These are phyloP conservation scores for Seira ritae DNA, from an alignment of 2,888 invertebrate species.

Conservation along the genomic window DNA sequence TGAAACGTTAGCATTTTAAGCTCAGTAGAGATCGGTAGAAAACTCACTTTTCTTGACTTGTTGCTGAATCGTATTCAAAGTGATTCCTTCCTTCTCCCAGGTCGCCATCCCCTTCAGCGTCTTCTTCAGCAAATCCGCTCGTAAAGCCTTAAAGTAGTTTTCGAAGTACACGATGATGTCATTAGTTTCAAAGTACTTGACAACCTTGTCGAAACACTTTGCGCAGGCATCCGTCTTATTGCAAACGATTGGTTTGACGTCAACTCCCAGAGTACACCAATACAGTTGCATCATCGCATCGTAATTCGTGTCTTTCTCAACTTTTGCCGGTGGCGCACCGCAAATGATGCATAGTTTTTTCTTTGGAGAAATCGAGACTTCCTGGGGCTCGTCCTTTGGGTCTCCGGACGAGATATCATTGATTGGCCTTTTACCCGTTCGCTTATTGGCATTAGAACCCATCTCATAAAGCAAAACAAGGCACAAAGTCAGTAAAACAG, in stretches of 20 bases:
- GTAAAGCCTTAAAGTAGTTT: not conserved
- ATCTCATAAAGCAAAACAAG: too few relatives aligned
- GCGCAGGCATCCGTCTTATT: conserved; percentile 18
- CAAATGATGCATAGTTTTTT: conserved; percentile 32
- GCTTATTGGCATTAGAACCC: too few relatives aligned
- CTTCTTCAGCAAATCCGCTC: conserved; percentile 26
- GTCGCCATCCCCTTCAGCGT: not conserved
- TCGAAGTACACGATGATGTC: conserved; percentile 23
- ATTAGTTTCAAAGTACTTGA: conserved; percentile 6
- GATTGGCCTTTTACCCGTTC: too few relatives aligned
- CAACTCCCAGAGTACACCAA: conserved; percentile 19
- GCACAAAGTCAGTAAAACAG: too few relatives aligned
- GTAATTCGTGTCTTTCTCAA: conserved; percentile 20
- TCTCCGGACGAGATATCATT: too few relatives aligned
- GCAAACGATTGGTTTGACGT: conserved; percentile 35
- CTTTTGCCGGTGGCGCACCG: not conserved
- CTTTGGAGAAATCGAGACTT: too few relatives aligned
- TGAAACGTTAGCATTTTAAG: too few relatives aligned
- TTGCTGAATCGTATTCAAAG: too few relatives aligned
- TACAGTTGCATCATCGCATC: conserved; percentile 25
- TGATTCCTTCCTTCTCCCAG: not conserved
- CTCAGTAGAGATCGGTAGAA: too few relatives aligned
- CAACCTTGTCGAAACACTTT: conserved; percentile 25
- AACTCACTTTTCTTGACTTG: too few relatives aligned
- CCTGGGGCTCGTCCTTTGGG: too few relatives aligned